phyloP scores from a whole-genome alignment of 2,888 invertebrate species.

The Agrochola macilenta region DNA sequence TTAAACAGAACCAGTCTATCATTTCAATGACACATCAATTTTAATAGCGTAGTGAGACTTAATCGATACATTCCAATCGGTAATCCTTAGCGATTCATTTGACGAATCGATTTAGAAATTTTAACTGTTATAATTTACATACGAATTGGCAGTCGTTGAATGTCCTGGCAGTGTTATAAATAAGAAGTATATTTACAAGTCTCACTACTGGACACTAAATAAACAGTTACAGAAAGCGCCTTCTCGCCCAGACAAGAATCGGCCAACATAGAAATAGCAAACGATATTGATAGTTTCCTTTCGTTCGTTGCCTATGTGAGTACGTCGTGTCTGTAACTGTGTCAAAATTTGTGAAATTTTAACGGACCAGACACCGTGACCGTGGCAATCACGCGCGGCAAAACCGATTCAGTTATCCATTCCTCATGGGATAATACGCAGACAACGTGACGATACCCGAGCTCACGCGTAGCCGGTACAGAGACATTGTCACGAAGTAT shows the following conservation, averaged over 20 bases:
- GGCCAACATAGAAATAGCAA: neutral
- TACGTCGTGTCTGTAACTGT: neutral
- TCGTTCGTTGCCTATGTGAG: neutral
- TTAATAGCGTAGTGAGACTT: conserved; percentile 66
- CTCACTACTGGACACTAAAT: conserved; percentile 57
- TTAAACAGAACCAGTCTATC: conserved; percentile 71
- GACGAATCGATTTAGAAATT: conserved; percentile 29
- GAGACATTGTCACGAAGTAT: neutral
- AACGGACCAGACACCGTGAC: conserved; percentile 1
- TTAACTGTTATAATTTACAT: conserved; percentile 39
- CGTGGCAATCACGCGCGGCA: neutral
- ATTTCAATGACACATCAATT: conserved; percentile 60
- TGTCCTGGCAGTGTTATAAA: conserved; percentile 64
- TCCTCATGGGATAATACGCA: neutral
- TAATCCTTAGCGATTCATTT: conserved; percentile 44
- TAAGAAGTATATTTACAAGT: conserved; percentile 58
- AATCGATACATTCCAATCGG: conserved; percentile 60
- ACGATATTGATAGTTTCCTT: neutral
- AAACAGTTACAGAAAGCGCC: conserved; percentile 37
- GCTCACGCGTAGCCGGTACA: neutral
- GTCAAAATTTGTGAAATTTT: conserved; percentile 5
- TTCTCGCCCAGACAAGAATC: neutral
- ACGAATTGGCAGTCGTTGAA: conserved; percentile 58
- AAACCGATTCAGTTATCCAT: neutral
- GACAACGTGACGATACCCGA: neutral